Evolutionary conservation across 2,888 invertebrate species (phyloP).

Genomic region (Lasioglossum oenotherae): DNA sequence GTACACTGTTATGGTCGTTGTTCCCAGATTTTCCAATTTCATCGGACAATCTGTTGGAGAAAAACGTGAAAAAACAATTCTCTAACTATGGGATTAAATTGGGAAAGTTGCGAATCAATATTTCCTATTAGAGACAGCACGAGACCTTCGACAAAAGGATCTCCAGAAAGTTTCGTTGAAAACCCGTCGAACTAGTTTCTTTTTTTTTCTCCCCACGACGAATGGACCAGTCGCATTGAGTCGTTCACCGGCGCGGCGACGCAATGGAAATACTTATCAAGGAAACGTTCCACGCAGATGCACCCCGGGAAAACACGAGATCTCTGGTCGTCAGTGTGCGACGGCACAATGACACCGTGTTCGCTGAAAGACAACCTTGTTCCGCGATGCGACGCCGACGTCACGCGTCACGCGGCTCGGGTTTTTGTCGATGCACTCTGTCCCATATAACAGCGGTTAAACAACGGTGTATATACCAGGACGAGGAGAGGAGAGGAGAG

Average conservation of each 20-base stretch:
- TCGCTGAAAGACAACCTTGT: conserved; percentile 21
- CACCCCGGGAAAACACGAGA: background rate
- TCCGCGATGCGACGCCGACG: conserved; percentile 8
- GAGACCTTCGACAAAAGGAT: background rate
- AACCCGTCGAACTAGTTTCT: background rate
- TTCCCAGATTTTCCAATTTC: background rate
- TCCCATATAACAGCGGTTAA: conserved; percentile 15
- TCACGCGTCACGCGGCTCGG: background rate
- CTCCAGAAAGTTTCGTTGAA: background rate
- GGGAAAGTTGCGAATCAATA: background rate
- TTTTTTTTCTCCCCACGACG: background rate
- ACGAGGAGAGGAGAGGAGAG: conserved; percentile 13
- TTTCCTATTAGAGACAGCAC: background rate
- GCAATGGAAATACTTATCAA: conserved; percentile 10
- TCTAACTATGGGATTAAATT: background rate
- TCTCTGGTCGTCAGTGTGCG: background rate
- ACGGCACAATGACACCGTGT: conserved; percentile 11
- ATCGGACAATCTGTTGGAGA: background rate
- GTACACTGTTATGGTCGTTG: background rate
- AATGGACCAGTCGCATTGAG: background rate
- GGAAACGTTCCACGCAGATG: conserved; percentile 16
- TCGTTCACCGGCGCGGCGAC: background rate
- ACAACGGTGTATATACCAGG: conserved; percentile 28
- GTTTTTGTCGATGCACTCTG: conserved; percentile 35
- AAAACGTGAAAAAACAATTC: background rate